Evolutionary conservation across 1,140 invertebrate species (phyloP), one percentile per base, ranked within the genome.

Genomic region (Eriosoma lanigerum): DNA sequence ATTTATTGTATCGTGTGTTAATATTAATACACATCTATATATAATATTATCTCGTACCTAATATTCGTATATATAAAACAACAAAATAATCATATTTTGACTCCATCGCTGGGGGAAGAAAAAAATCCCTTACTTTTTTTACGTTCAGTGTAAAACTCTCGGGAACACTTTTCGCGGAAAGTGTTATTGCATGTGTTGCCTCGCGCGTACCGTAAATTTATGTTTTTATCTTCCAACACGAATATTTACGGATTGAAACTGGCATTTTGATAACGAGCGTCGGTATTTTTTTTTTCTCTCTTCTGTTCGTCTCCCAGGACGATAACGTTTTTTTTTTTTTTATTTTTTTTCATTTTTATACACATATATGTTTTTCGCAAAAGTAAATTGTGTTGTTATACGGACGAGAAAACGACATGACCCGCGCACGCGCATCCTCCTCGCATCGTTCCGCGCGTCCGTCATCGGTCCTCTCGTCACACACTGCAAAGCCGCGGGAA

Each of bases 361-460:
- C 26, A 1, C 24, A 17, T 19, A 52, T 21, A 21, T 72, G 50
- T 50, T 54, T 73, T 9, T 38, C 50, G 2, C 70, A 19, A 32
- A 38, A 73, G 70, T 54, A 73, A 52, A 73, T 73, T 54, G 70
- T 54, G 70, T 73, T 54, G 70, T 73, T 26, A 60, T 60, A 60
- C 8, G 32, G 32, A 8, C 32, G 32, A 38, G 32, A 38, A 38
- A 38, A 38, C 32, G 32, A 38, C 58, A 17, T 60, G 26, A 60
- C 58, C 58, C 32, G 32, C 32, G n/a, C n/a, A n/a, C n/a, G 21
- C 56, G 13, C 21, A 24, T 24, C 56, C 15, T 58, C 24, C 56
- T 58, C 13, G 21, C 56, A n/a, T 60, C 24, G 3, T 52, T 17
- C 50, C 2, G 1, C n/a, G 32, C 29, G 10, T 38, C 62, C 32